Evolutionary conservation across 2,888 invertebrate genomes (phyloP).

Genomic region (Melinaea marsaeus): DNA sequence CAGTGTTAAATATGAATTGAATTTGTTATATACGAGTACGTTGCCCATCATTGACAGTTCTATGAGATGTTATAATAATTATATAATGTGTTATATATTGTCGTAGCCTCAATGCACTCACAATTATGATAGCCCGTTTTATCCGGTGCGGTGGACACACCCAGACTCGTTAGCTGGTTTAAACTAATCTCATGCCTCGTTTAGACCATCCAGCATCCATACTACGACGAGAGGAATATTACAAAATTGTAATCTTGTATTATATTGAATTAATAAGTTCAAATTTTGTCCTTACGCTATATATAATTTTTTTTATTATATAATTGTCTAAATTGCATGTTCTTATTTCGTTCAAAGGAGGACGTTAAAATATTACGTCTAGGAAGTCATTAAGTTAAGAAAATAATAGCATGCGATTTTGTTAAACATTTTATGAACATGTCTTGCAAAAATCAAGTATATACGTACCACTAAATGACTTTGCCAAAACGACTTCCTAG

Average conservation of each 20-base stretch:
- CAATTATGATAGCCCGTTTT: slow-evolving; percentile 66
- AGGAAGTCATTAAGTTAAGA: slow-evolving; percentile 28
- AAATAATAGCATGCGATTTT: slow-evolving; percentile 17
- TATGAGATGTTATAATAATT: slow-evolving; percentile 19
- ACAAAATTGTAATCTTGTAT: not conserved
- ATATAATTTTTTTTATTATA: not conserved
- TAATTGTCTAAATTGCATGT: slow-evolving; percentile 12
- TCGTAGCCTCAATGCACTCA: slow-evolving; percentile 62
- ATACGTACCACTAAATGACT: slow-evolving; percentile 25
- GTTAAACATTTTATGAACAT: slow-evolving; percentile 23
- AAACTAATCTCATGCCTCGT: slow-evolving; percentile 63
- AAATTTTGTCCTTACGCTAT: not conserved
- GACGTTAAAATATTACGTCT: slow-evolving; percentile 18
- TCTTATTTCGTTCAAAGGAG: slow-evolving; percentile 3
- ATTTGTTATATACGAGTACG: slow-evolving; percentile 23
- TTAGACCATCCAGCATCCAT: slow-evolving; percentile 35
- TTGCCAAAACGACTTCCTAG: slow-evolving; percentile 31
- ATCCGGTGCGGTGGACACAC: slow-evolving; percentile 73
- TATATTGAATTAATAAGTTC: not conserved
- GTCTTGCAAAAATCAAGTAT: slow-evolving; percentile 22
- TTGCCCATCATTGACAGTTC: slow-evolving; percentile 19
- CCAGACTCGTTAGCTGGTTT: slow-evolving; percentile 64
- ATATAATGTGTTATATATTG: slow-evolving; percentile 29
- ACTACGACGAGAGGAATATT: slow-evolving; percentile 17
- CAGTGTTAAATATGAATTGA: slow-evolving; percentile 23